Evolutionary conservation across 1,140 invertebrate species (phyloP), one percentile per base, ranked within the genome.

Genomic region (Antheraea pernyi): DNA sequence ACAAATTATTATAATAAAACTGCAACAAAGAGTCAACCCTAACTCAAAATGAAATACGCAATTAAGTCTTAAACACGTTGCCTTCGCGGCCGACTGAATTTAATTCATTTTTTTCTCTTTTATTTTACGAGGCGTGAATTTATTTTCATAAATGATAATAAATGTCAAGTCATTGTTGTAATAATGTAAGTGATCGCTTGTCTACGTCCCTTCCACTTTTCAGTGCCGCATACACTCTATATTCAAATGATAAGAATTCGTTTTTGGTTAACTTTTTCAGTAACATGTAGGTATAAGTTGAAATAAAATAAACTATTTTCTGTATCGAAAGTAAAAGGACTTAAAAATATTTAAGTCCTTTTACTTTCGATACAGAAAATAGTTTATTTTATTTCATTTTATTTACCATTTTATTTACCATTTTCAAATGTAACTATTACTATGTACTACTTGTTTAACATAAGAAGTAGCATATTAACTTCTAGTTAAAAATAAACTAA

Each of bases 141-240:
- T 86, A 85, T 88, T 85, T 88, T 85, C 84, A 85, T 88, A 85
- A 86, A 80, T 84, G 86, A 86, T 85, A 83, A 87, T 87, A 89
- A 87, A 87, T 79, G 85, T 84, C 83, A 80, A 83, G 83, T 89
- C 86, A 87, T 87, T 82, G 79, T 76, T 75, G 79, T 85, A 84
- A 89, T 89, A 89, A 87, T 84, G 73, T 77, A 79, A 78, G 70
- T 72, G 74, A 71, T 53, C 46, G 46, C 13, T 53, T 53, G 46
- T 53, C 68, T 18, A 18, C 37, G 71, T 67, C 66, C 68, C 68
- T 59, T 70, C 37, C 46, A 62, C 22, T 30, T 30, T 30, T 30
- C 22, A 30, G 22, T 30, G 22, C 22, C 22, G 4, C 22, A 30
- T 30, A 30, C 4, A 30, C 70, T 37, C 61, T 16, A 13, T 8